Evolutionary conservation across 2,113 vertebrate genomes (phyloP).

Genomic region (Corynorhinus townsendii): DNA sequence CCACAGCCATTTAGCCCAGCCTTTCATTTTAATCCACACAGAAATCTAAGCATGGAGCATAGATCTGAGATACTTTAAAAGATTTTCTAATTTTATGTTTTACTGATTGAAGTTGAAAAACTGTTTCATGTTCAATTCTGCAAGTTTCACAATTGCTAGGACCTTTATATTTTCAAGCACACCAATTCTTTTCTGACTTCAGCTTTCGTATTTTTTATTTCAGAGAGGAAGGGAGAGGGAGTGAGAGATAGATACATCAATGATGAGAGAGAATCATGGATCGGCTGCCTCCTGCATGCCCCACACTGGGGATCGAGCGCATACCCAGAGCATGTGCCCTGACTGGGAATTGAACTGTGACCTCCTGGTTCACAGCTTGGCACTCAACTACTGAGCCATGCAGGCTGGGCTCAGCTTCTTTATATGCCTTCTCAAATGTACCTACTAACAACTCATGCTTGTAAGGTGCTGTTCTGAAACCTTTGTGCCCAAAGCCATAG

Average conservation of each 20-base stretch:
- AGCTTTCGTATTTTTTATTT: background rate
- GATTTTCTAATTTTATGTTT: background rate
- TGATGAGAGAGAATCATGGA: no score
- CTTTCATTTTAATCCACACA: background rate
- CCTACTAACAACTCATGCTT: background rate
- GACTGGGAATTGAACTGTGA: no score
- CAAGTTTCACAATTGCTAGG: background rate
- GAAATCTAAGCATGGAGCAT: background rate
- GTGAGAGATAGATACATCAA: no score
- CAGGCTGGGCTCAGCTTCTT: background rate
- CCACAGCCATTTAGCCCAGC: background rate
- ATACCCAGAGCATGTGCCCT: no score
- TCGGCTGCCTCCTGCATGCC: no score
- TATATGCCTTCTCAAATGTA: background rate
- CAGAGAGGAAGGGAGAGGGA: no score
- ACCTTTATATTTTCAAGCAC: background rate
- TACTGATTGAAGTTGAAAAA: conserved; percentile 5
- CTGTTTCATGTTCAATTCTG: background rate
- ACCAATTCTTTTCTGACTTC: background rate
- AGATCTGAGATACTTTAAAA: background rate
- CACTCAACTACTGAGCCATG: no score
- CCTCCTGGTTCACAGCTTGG: no score
- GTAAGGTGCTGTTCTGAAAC: conserved; percentile 7
- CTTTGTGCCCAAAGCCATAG: conserved; percentile 1
- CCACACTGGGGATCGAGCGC: no score